Percentiles rank a stretch among this genome's conserved stretches.
Conservation (phyloP, 2,797 vertebrate species). For the Xenentodon cancila region DNA sequence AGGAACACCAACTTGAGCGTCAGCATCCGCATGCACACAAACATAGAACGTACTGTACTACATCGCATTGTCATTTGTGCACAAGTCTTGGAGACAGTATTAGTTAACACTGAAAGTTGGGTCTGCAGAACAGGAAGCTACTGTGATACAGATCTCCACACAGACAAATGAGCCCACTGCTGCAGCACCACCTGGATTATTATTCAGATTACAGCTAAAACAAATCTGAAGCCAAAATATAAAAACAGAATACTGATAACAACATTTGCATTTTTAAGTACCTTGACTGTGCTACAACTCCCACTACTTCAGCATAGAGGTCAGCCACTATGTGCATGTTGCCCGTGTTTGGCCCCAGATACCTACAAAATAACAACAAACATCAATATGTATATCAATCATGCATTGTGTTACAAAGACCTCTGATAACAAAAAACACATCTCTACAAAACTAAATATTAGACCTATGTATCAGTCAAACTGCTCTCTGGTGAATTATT, state of each 20-base stretch:
- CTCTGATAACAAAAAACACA: not conserved
- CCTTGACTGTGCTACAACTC: constrained; percentile 97
- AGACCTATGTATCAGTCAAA: not conserved
- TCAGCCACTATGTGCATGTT: constrained; percentile 99
- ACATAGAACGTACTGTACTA: constrained; percentile 6
- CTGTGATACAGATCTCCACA: constrained; percentile 20
- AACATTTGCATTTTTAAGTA: constrained; percentile 50
- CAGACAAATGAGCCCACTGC: constrained; percentile 12
- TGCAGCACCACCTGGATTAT: constrained; percentile 21
- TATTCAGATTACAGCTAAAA: constrained; percentile 2
- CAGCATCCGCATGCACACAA: constrained; percentile 37
- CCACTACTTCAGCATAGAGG: constrained; percentile 97
- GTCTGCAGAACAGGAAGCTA: constrained; percentile 50
- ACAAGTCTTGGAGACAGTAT: not conserved
- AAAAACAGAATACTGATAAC: not conserved
- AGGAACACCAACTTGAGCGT: constrained; percentile 38
- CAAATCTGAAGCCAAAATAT: not conserved
- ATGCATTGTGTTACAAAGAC: not conserved
- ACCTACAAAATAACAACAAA: constrained; percentile 76
- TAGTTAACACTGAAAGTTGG: constrained; percentile 36
- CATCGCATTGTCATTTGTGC: constrained; percentile 10
- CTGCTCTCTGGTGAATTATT: not conserved
- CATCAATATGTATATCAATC: constrained; percentile 5
- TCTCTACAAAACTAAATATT: not conserved
- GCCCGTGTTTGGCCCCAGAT: constrained; percentile 97